Conservation (phyloP, 2,113 vertebrate genomes). For the Uria lomvia region DNA sequence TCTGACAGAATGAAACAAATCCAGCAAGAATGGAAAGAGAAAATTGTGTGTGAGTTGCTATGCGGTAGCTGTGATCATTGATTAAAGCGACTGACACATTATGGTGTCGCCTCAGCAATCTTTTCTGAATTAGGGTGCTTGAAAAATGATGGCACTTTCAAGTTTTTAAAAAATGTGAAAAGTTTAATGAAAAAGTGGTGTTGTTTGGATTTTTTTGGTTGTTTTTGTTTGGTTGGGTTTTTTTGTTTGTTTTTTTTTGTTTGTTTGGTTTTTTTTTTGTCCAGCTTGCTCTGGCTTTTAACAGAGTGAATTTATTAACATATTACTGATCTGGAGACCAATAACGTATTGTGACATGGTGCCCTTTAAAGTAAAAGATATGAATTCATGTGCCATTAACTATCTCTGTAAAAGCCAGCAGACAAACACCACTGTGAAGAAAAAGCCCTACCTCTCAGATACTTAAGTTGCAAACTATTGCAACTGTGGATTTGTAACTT, state of each 20-base stretch:
- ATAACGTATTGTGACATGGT: background rate
- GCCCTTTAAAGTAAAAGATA: background rate
- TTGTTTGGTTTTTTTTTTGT: background rate
- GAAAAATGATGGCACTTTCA: background rate
- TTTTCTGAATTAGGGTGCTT: background rate
- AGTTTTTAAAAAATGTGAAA: background rate
- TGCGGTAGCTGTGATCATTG: background rate
- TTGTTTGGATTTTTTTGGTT: background rate
- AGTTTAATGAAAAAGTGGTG: background rate
- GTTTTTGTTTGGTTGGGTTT: too few relatives aligned
- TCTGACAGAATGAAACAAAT: background rate
- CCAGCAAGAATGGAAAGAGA: background rate
- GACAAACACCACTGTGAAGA: background rate
- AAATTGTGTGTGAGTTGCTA: background rate
- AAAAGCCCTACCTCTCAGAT: background rate
- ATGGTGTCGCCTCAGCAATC: background rate
- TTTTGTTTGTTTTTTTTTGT: background rate
- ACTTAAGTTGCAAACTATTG: background rate
- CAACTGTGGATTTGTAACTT: background rate
- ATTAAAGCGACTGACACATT: background rate
- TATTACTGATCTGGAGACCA: background rate
- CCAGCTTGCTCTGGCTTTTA: background rate
- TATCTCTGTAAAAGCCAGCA: background rate
- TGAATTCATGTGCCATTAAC: background rate
- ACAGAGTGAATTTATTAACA: background rate